Evolutionary conservation across 2,797 vertebrate species (phyloP), one percentile per base, ranked within the genome.

Genomic region (Phalanger gymnotis): DNA sequence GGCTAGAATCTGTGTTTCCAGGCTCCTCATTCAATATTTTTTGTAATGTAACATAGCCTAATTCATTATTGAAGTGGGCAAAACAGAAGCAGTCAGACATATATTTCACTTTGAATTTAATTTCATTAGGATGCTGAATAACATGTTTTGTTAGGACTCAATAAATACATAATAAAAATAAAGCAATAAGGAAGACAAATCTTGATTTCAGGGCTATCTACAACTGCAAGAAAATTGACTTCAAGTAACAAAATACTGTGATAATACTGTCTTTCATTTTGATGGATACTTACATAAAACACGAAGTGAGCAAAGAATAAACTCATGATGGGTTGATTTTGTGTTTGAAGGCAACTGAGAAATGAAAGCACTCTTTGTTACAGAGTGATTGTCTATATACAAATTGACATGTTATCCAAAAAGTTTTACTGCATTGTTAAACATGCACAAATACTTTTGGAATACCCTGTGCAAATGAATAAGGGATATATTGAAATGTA

Each of bases 301-400:
- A 3, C 4, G 53, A 95, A n/a, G 66, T n/a, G 3, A 93, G 0
- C 30, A 92, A 95, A 90, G 47, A 58, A 95, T 54, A 66, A 91
- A 58, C 73, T 47, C 40, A 66, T 12, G 57, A 47, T 28, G 0
- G 5, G 10, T 58, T 89, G 54, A 61, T 94, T 93, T 34, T 95
- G n/a, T 16, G 81, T 27, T 96, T 91, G 92, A 90, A 22, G 57
- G 61, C 27, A 92, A 92, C 16, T 91, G 34, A 53, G 93, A 95
- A 92, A 90, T 27, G 0, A 91, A 91, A 40, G 61, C 11, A 11
- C 22, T 87, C 40, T 47, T 87, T 27, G 1, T 51, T 4, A 5
- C 5, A 66, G 90, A 57, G n/a, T 91, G n/a, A 57, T 90, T 61
- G 28, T 14, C 2, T 53, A 14, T 16, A 55, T n/a, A 56, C 87